These are phyloP conservation scores for Lathamus discolor DNA, from an alignment of 2,113 vertebrate genomes.

Conservation along the genomic window DNA sequence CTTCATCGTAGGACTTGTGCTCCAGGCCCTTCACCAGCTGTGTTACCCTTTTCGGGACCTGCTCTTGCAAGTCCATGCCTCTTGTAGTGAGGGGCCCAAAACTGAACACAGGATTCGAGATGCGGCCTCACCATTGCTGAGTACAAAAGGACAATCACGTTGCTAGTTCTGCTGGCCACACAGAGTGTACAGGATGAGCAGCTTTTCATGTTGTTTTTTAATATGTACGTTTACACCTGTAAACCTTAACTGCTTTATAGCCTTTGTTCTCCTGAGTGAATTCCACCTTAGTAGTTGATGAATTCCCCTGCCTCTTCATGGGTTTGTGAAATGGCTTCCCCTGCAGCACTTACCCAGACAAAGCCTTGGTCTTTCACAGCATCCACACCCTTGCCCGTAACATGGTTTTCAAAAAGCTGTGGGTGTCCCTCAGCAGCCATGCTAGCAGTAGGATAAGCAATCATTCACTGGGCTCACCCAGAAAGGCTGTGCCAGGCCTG, in stretches of 20 bases:
- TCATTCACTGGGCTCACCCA: rapidly evolving
- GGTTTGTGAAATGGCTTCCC: not conserved
- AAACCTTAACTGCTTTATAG: no score
- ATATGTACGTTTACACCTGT: rapidly evolving
- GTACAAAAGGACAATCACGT: not conserved
- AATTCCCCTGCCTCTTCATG: not conserved
- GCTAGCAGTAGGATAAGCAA: not conserved
- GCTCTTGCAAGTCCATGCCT: not conserved
- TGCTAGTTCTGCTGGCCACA: not conserved
- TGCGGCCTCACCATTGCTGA: not conserved
- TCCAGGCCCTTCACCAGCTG: not conserved
- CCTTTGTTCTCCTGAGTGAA: not conserved
- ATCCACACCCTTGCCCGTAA: rapidly evolving
- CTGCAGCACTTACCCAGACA: not conserved
- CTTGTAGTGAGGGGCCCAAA: not conserved
- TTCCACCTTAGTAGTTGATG: not conserved
- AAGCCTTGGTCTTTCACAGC: no score
- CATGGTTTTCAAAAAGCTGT: rapidly evolving
- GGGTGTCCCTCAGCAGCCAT: not conserved
- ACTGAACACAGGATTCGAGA: not conserved
- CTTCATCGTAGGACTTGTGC: not conserved
- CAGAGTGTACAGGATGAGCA: rapidly evolving
- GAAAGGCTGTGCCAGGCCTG: not conserved
- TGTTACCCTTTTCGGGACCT: not conserved
- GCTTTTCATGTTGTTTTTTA: rapidly evolving